Base-by-base conservation (phyloP, 2,888 invertebrate species). In the Psylliodes chrysocephalus region DNA sequence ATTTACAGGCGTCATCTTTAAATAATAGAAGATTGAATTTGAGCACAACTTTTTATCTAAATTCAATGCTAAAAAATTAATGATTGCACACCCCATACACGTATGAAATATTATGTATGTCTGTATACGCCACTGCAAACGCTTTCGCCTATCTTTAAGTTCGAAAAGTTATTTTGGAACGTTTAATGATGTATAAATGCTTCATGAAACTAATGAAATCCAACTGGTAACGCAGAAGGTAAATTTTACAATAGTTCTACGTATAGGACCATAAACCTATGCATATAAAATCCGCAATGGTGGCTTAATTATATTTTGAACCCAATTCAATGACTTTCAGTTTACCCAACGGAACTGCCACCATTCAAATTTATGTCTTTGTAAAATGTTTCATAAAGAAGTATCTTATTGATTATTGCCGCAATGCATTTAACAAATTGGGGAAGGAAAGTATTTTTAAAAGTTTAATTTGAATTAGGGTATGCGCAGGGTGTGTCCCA, bases 141-240 rank as follows among this genome's bases (percentile, higher is more conserved):
- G 8, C 2, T 14, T 10, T 2, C 18, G 15, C 14, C 4, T 35
- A 8, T 3, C 3, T 33, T 35, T n/a, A 35, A 42, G 54, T 28
- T 40, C 12, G 3, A 12, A 42, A 44, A 55, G 12, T 30, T 30
- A 30, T 55, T 55, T 30, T 18, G 8, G 30, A 22, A 33, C 19
- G 35, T 19, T 52, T 54, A 59, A 60, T 60, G 60, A 30, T 19
- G 42, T 52, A 30, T 52, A 52, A 42, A 42, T 60, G 52, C 40
- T 18, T 30, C 49, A 42, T 59, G 51, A 59, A 60, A 60, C 51
- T 52, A 33, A 60, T 60, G 60, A 51, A 59, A 60, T 52, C 30
- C 44, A 30, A 18, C 7, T 1, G 18, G 40, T 28, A 42, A 7
- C 19, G 28, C 40, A 52, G 42, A 38, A 60, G 52, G 52, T 33